phyloP scores from a whole-genome alignment of 2,888 invertebrate genomes.

The Netelia virgata region DNA sequence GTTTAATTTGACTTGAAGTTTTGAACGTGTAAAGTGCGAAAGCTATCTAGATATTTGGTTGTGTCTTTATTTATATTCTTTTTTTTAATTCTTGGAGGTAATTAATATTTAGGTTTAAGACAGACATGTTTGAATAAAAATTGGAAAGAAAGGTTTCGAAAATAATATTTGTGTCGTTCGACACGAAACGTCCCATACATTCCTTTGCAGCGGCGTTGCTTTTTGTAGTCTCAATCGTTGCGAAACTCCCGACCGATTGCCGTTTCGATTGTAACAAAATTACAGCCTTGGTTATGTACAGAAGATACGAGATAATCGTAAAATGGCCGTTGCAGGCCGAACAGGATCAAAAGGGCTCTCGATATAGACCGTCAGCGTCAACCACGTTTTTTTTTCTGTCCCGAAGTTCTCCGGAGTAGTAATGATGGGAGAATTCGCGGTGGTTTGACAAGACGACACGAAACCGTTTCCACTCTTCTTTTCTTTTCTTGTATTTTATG shows the following conservation, averaged over 20 bases:
- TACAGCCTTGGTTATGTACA: constrained; percentile 25
- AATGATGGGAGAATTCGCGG: constrained; percentile 32
- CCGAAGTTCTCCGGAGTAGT: constrained; percentile 27
- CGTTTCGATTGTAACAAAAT: constrained; percentile 60
- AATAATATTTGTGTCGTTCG: constrained; percentile 8
- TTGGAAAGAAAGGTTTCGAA: neutral
- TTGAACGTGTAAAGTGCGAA: too few relatives aligned
- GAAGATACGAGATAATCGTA: constrained; percentile 32
- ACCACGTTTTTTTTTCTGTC: constrained; percentile 7
- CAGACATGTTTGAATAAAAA: neutral
- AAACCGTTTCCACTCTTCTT: constrained; percentile 14
- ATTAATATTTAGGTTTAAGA: too few relatives aligned
- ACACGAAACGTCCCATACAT: constrained; percentile 36
- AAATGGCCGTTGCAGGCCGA: neutral
- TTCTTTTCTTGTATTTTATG: neutral
- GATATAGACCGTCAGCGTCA: constrained; percentile 1
- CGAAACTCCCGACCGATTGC: constrained; percentile 45
- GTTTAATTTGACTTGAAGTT: neutral
- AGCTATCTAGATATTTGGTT: too few relatives aligned
- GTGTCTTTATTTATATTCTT: neutral
- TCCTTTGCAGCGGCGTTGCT: constrained; percentile 8
- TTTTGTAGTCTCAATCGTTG: constrained; percentile 30
- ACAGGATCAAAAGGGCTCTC: constrained; percentile 30
- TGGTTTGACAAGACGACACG: constrained; percentile 36
- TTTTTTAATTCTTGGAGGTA: neutral